phyloP scores from a whole-genome alignment of 2,888 invertebrate genomes.

The Trachelus stipa region DNA sequence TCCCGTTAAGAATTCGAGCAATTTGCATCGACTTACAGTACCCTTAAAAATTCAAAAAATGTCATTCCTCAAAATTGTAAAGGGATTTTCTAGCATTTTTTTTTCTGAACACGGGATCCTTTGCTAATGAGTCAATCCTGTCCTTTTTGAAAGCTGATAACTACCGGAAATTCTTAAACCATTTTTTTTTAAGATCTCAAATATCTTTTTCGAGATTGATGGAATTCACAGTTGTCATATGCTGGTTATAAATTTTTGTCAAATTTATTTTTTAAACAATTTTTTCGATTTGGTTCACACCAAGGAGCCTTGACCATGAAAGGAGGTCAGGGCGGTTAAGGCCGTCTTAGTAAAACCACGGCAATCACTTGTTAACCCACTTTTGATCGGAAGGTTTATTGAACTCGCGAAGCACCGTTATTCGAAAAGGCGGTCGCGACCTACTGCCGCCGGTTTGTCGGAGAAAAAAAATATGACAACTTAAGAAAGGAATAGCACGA shows the following conservation, averaged over 20 bases:
- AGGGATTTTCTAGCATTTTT: background rate
- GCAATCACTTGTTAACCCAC: conserved; percentile 61
- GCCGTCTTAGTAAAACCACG: conserved; percentile 41
- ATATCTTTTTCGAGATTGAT: background rate
- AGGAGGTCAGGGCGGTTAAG: conserved; percentile 62
- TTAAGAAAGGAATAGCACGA: background rate
- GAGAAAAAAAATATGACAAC: background rate
- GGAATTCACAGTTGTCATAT: background rate
- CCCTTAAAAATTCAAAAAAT: background rate
- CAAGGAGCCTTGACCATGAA: conserved; percentile 58
- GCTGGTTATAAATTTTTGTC: background rate
- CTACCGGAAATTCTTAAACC: background rate
- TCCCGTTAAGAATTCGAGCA: conserved; percentile 23
- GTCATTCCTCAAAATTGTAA: background rate
- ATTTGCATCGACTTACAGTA: conserved; percentile 11
- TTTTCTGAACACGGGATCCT: background rate
- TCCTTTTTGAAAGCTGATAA: background rate
- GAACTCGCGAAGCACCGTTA: conserved; percentile 62
- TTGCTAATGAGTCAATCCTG: background rate
- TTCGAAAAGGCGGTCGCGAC: conserved; percentile 63
- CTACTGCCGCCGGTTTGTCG: conserved; percentile 50
- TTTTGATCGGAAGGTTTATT: conserved; percentile 57
- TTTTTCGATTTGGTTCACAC: background rate
- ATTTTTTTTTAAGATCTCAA: background rate
- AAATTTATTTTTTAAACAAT: background rate